These are phyloP conservation scores for Dryobota labecula DNA, from an alignment of 2,888 invertebrate genomes.

Conservation along the genomic window DNA sequence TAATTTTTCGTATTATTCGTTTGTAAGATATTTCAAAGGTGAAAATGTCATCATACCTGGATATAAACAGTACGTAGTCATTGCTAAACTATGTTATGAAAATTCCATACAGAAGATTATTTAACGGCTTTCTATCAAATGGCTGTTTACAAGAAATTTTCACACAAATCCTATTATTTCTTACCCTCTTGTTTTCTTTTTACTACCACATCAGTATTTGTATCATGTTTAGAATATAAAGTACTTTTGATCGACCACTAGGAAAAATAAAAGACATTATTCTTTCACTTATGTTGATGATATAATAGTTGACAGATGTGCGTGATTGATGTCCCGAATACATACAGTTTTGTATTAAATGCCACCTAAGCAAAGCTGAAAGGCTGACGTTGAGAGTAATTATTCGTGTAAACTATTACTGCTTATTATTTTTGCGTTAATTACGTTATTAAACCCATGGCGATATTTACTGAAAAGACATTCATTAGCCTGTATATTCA, in stretches of 20 bases:
- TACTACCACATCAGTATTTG: background rate
- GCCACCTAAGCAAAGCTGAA: background rate
- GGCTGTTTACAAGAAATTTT: constrained; percentile 7
- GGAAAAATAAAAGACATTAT: background rate
- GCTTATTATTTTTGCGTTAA: too few species aligned
- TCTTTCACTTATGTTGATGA: background rate
- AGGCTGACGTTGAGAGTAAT: background rate
- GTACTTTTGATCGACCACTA: background rate
- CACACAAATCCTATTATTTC: background rate
- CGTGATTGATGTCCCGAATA: background rate
- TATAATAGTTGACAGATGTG: background rate
- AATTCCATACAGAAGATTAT: background rate
- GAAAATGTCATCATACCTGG: background rate
- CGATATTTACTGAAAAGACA: background rate
- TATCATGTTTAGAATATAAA: constrained; percentile 1
- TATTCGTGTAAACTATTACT: too few species aligned
- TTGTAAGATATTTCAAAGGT: background rate
- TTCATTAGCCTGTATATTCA: background rate
- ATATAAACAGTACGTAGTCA: background rate
- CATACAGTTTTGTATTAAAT: background rate
- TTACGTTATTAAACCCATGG: too few species aligned
- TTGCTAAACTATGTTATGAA: background rate
- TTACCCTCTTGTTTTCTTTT: constrained; percentile 8
- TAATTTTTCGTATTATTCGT: too few species aligned
- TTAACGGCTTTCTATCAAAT: background rate